phyloP scores from a whole-genome alignment of 2,888 invertebrate species.

The Anthoptus insignis region DNA sequence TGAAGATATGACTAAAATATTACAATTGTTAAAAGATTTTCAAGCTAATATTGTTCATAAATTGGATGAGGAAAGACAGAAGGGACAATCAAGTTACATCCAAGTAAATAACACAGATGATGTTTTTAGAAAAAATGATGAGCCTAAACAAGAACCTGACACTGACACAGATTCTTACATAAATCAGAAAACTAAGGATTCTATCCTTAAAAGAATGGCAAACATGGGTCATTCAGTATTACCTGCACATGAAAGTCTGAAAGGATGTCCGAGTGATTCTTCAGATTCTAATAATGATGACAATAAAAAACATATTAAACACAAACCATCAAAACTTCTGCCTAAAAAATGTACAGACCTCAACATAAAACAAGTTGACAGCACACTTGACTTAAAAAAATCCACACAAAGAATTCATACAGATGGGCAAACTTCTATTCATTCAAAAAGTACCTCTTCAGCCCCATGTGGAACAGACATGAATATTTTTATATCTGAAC shows the following conservation, averaged over 20 bases:
- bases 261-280: constrained; percentile 68
- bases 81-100: constrained; percentile 17
- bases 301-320: constrained; percentile 59
- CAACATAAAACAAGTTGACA: constrained; percentile 52
- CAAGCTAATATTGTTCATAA: constrained; percentile 57
- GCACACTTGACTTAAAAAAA: constrained; percentile 53
- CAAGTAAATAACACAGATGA: constrained; percentile 7
- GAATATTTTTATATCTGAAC: constrained; percentile 69
- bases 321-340: constrained; percentile 62
- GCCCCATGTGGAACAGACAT: constrained; percentile 57
- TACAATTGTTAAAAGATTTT: constrained; percentile 58
- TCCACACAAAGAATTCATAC: constrained; percentile 41
- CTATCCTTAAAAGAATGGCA: constrained; percentile 77
- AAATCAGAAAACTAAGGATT: constrained; percentile 70
- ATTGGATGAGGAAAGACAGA: constrained; percentile 22
- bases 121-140: constrained; percentile 17
- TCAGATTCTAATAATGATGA: constrained; percentile 67
- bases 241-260: constrained; percentile 56
- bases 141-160: constrained; percentile 55
- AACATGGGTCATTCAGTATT: constrained; percentile 78
- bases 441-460: constrained; percentile 48
- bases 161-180: constrained; percentile 74
- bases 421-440: constrained; percentile 37
- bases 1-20: constrained; percentile 62
- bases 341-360: constrained; percentile 57